Conservation (phyloP, 2,888 invertebrate species). For the Agapetus fuscipes region DNA sequence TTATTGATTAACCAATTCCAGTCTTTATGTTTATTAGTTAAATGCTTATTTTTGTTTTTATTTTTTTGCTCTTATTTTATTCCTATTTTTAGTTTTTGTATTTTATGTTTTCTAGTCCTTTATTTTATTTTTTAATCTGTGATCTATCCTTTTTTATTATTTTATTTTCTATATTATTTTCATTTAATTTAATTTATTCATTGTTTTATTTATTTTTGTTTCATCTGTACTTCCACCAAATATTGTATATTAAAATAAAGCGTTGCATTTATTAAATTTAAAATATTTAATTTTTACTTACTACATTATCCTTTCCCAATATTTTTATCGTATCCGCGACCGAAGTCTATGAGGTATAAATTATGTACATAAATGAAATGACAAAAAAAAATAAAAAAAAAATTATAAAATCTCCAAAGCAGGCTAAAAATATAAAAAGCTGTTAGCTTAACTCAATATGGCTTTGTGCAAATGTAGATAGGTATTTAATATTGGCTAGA, state of each 20-base stretch:
- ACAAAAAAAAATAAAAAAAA: too few species aligned
- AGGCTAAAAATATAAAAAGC: too few species aligned
- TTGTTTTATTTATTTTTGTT: conserved; percentile 10
- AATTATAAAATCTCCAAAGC: too few species aligned
- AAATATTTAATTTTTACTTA: not conserved
- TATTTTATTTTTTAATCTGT: conserved; percentile 10
- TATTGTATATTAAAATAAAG: not conserved
- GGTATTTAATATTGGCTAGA: too few species aligned
- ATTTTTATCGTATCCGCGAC: not conserved
- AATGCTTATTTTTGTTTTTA: conserved; percentile 7
- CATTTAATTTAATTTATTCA: too few species aligned
- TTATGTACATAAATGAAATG: too few species aligned
- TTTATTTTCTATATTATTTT: conserved; percentile 5
- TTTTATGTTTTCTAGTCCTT: conserved; percentile 5
- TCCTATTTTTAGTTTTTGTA: conserved; percentile 4
- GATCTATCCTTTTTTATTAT: conserved; percentile 9
- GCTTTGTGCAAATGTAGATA: too few species aligned
- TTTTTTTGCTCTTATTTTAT: conserved; percentile 10
- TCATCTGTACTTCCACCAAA: not conserved
- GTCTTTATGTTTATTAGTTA: conserved; percentile 5
- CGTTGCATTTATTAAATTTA: not conserved
- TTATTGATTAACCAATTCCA: conserved; percentile 6
- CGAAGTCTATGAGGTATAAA: too few species aligned
- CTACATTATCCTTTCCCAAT: not conserved
- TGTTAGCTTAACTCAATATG: too few species aligned